These are phyloP conservation scores for Neopipo cinnamomea DNA, from an alignment of 2,113 vertebrate species.

Conservation along the genomic window DNA sequence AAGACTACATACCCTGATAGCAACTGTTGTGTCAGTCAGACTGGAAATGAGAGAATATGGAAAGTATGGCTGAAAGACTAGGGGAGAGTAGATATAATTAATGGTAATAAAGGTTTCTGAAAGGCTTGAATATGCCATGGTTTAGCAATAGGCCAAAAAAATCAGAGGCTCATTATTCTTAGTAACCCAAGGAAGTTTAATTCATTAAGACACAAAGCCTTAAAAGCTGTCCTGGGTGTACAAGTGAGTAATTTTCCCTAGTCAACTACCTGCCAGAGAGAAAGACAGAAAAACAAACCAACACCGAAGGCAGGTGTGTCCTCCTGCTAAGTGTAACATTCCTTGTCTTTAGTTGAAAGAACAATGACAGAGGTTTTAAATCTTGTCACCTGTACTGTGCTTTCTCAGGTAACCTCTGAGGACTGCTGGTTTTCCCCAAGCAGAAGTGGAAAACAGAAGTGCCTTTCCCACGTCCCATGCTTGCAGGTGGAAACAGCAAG, in stretches of 20 bases:
- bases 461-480: neutral
- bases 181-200: neutral
- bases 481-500: neutral
- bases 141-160: neutral
- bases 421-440: neutral
- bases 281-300: neutral
- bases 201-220: neutral
- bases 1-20: neutral
- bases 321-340: neutral
- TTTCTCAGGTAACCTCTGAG: neutral
- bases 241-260: neutral
- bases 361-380: neutral
- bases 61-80: neutral
- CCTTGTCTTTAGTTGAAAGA: neutral
- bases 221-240: neutral
- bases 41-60: neutral
- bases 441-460: accelerated
- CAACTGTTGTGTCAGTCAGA: neutral
- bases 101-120: neutral
- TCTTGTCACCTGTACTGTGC: neutral
- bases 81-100: neutral
- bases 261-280: neutral
- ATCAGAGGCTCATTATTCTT: neutral
- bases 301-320: neutral
- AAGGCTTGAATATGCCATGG: neutral